Evolutionary conservation across 92 coral and sea anemone genomes (phyloP).

Genomic region (Paramuricea clavata): DNA sequence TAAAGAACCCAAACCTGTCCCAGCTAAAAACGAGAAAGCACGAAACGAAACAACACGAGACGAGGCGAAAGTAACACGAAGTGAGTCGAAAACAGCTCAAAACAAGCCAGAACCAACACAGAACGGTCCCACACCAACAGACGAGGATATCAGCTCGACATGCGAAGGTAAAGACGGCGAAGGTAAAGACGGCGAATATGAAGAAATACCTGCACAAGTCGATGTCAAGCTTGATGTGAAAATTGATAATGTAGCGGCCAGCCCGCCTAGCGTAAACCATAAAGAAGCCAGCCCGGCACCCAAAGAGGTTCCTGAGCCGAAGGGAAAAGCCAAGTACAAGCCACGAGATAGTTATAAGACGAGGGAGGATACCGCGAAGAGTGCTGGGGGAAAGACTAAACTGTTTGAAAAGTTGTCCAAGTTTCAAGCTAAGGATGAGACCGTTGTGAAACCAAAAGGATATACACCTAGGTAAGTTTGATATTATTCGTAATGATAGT

Average conservation of each 20-base stretch:
- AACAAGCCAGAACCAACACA: not conserved
- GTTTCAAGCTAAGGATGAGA: constrained; percentile 3
- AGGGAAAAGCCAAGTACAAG: not conserved
- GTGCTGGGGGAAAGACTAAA: not conserved
- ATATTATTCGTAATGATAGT: not conserved
- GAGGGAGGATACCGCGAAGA: not conserved
- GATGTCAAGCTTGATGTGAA: not conserved
- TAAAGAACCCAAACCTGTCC: not conserved
- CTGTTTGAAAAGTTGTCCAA: constrained; percentile 11
- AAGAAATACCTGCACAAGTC: not conserved
- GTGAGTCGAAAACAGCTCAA: not conserved
- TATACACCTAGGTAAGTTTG: constrained; percentile 9
- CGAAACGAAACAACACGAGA: not conserved
- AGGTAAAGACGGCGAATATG: not conserved
- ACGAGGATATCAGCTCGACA: not conserved
- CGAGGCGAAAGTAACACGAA: not conserved
- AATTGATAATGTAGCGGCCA: not conserved
- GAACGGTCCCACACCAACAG: not conserved
- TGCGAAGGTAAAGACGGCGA: too few relatives aligned
- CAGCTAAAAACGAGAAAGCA: not conserved
- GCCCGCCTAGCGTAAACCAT: not conserved
- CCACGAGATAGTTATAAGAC: constrained; percentile 3
- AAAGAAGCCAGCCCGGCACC: not conserved
- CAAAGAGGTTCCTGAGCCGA: not conserved
- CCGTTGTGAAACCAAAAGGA: constrained; percentile 4